A percentile compares a stretch with the other conserved stretches of the same genome.
Evolutionary conservation across 2,797 vertebrate species (phyloP).

Genomic region (Dipus sagitta): DNA sequence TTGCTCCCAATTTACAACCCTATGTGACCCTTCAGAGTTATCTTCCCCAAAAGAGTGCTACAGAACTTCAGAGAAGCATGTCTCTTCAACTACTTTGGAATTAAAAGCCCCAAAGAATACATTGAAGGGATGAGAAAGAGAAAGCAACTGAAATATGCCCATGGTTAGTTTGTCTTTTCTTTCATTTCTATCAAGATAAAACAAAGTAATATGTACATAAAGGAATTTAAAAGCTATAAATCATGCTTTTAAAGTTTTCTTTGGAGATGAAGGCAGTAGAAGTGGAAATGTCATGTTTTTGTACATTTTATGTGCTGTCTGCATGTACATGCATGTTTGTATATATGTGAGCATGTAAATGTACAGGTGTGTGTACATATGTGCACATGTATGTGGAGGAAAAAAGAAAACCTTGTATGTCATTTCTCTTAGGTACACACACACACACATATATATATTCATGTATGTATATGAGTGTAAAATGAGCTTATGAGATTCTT

Average conservation of each 20-base stretch:
- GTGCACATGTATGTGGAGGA: no score
- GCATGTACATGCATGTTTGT: not conserved
- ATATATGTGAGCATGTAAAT: no score
- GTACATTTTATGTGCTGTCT: no score
- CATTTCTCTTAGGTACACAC: no score
- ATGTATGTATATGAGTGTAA: no score
- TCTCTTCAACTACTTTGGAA: not conserved
- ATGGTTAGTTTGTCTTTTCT: not conserved
- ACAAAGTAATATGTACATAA: not conserved
- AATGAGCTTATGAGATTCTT: no score
- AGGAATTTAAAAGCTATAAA: not conserved
- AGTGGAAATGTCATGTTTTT: not conserved
- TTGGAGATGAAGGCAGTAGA: not conserved
- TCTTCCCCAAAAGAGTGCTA: not conserved
- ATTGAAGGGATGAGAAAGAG: not conserved
- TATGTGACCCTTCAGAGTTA: not conserved
- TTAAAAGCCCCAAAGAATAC: not conserved
- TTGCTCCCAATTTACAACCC: not conserved
- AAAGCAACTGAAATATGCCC: not conserved
- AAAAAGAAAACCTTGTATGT: no score
- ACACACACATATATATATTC: no score
- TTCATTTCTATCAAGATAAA: not conserved
- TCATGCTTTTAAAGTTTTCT: not conserved
- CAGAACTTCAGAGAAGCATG: not conserved
- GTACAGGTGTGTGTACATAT: not conserved